Evolutionary conservation across 2,888 invertebrate genomes (phyloP), one percentile per base, ranked within the genome.

Genomic region (Ectropis crepuscularia): DNA sequence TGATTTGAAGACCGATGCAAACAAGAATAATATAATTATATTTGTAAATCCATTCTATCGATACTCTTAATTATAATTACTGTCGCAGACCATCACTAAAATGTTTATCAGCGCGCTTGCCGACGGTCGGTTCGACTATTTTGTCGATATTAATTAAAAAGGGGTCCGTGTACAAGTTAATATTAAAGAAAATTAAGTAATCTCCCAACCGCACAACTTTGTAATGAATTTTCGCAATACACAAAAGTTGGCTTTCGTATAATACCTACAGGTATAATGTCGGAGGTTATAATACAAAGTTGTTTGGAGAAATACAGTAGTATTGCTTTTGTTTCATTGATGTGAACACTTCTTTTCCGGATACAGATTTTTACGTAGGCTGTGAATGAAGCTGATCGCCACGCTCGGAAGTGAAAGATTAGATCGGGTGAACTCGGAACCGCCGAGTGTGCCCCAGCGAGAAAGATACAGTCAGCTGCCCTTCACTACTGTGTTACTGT

Each of bases 111-210:
- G 76, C 73, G 47, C 54, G 77, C 74, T 74, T 78, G 78, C 81
- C 82, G 79, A 81, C 85, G 86, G 86, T 85, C 81, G 81, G 78
- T 82, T 83, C 81, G 87, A 88, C 90, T 91, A 92, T 89, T 92
- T 92, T 92, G 92, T 92, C 90, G 90, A 92, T 92, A 92, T 92
- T 92, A 92, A 92, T 92, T 92, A 92, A 92, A 92, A 92, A 90
- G 90, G 90, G 88, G 88, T 84, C 88, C 80, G 81, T 53, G 63
- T 86, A 91, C 91, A 92, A 92, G 89, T 92, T 91, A 89, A 91
- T 92, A 91, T 92, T 91, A 89, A 92, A 90, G 89, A 92, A 92
- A 92, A 92, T 92, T 92, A 92, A 90, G 89, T 91, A 90, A 89
- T 89, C 88, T 87, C 88, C 86, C 85, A 74, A 78, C 75, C 77